Evolutionary conservation across 2,888 invertebrate species (phyloP), one percentile per base, ranked within the genome.

Genomic region (Epistrophella euchroma): DNA sequence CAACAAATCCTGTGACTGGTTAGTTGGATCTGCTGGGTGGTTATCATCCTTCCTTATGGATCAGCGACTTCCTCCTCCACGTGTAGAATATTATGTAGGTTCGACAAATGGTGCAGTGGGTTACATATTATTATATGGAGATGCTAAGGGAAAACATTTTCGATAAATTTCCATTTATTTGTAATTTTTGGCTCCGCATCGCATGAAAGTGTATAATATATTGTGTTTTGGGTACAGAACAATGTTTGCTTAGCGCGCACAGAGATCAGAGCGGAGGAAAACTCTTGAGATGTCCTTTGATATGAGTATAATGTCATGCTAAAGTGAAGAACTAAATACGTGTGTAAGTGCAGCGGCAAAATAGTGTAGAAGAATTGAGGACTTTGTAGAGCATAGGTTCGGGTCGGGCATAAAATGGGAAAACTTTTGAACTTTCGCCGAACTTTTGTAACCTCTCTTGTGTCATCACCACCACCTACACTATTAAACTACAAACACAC

Each of bases 161-260:
- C 84, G 75, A 84, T 84, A 84, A 84, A 84, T 84, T 84, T 84
- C 70, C 84, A 84, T 84, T 84, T 84, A 84, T 84, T 80, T 80
- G 84, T 84, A 84, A 84, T 84, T 84, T 84, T 79, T 71, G 70
- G 74, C 55, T 70, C 70, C 32, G 64, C 58, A 75, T 50, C 52
- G 62, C 52, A 80, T 45, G 47, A 58, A 55, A 75, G 45, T 22
- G 25, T 56, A 28, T n/a, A 45, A 55, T 28, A 6, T 28, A 1
- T 32, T 7, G 7, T 32, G 32, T 32, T 6, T 32, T 7, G 0
- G 9, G 32, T 28, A 28, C 1, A 55, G 64, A 32, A 35, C 17
- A 47, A 78, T 75, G 75, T 80, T 79, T 17, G 35, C 35, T 60
- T 40, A 66, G 50, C 22, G 19, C 25, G 35, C 19, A 19, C 35